A percentile compares a stretch with the other conserved stretches of the same genome.
These are phyloP conservation scores for Sphaerodactylus townsendi DNA, from an alignment of 2,113 vertebrate species.

Conservation along the genomic window DNA sequence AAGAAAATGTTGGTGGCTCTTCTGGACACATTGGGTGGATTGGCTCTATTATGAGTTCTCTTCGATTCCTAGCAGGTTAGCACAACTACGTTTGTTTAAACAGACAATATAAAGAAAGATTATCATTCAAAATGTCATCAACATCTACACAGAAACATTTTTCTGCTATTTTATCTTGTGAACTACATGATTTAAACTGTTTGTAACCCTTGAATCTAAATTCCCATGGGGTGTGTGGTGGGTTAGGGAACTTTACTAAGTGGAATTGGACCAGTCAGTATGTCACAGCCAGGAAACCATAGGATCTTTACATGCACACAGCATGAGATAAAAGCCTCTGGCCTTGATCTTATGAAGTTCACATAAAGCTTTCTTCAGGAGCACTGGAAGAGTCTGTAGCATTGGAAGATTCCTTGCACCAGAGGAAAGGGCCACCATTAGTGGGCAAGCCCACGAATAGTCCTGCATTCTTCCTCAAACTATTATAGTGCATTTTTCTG, in stretches of 20 bases:
- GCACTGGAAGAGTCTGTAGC: no score
- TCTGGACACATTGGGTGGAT: conserved; percentile 91
- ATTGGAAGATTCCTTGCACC: no score
- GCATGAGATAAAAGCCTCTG: no score
- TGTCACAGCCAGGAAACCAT: background rate
- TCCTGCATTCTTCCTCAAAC: rapidly evolving
- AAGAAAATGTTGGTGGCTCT: conserved; percentile 88
- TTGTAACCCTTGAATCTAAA: background rate
- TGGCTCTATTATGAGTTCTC: conserved; percentile 91
- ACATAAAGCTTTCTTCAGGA: no score
- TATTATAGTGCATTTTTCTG: rapidly evolving
- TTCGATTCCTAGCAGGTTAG: conserved; percentile 88
- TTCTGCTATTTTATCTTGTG: background rate
- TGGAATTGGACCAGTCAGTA: background rate
- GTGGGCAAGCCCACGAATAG: no score
- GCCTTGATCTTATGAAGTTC: no score
- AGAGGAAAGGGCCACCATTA: no score
- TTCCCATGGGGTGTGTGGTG: background rate
- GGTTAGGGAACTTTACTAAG: no score
- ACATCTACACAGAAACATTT: background rate
- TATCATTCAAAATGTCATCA: background rate
- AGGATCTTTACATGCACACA: no score
- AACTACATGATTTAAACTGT: background rate
- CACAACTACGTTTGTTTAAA: rapidly evolving
- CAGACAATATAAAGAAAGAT: background rate